phyloP scores from a whole-genome alignment of 2,888 invertebrate genomes.

The Nasonovia ribisnigri region DNA sequence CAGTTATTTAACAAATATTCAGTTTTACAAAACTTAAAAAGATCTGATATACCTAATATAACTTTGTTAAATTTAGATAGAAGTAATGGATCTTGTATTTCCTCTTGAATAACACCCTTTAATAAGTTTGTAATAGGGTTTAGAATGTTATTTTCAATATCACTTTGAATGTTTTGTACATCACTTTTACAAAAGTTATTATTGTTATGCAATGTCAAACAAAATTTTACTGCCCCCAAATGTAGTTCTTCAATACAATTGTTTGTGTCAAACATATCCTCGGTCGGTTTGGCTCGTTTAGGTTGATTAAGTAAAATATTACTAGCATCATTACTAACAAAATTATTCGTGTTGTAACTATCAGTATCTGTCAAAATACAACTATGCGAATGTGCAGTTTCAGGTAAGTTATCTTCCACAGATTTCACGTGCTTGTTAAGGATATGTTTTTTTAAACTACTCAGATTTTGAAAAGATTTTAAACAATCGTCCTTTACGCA shows the following conservation, averaged over 20 bases:
- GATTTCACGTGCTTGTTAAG: neutral
- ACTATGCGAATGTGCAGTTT: neutral
- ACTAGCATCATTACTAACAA: neutral
- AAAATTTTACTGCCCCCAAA: no score
- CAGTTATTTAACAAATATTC: no score
- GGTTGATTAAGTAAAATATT: neutral
- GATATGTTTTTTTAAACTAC: neutral
- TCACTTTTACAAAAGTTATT: no score
- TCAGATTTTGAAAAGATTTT: neutral
- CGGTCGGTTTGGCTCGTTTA: neutral
- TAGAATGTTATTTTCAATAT: no score
- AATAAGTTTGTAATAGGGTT: no score
- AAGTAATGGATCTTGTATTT: no score
- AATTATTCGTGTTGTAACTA: neutral
- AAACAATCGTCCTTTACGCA: neutral
- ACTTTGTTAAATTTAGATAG: no score
- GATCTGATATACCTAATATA: no score
- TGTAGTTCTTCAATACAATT: no score
- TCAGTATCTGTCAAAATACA: neutral
- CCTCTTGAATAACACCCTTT: neutral
- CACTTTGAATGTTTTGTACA: no score
- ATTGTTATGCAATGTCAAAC: no score
- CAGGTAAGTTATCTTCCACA: neutral
- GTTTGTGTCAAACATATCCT: neutral
- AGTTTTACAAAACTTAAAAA: no score